These are phyloP conservation scores for Rhynchomys soricoides DNA, from an alignment of 2,113 vertebrate genomes.

Conservation along the genomic window DNA sequence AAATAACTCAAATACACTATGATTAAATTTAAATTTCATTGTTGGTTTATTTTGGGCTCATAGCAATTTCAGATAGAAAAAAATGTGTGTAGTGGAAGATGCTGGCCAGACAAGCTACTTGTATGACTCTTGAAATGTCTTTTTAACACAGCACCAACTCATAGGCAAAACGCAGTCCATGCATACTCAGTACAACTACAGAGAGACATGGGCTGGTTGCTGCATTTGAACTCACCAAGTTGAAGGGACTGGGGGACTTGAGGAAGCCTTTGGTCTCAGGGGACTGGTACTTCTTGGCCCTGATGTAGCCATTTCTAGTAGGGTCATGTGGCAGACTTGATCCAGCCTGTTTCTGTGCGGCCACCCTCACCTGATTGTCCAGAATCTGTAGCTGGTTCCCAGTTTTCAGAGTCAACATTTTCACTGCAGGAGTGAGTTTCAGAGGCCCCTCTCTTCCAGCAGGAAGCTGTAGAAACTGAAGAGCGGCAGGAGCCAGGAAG, in stretches of 20 bases:
- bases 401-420: not conserved
- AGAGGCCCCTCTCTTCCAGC: not conserved
- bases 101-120: conserved; percentile 26
- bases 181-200: not conserved
- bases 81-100: not conserved
- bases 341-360: not conserved
- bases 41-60: conserved; percentile 74
- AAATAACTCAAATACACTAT: conserved; percentile 81
- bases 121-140: not conserved
- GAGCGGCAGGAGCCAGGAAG: not conserved
- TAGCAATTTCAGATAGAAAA: not conserved
- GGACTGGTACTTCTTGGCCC: not conserved
- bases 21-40: conserved; percentile 73
- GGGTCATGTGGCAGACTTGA: not conserved
- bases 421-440: not conserved
- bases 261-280: not conserved
- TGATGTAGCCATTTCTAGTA: not conserved
- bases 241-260: not conserved
- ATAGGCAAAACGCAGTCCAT: not conserved
- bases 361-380: not conserved
- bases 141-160: not conserved
- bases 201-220: not conserved
- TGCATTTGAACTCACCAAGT: not conserved
- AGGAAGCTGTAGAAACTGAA: not conserved
- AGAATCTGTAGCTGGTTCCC: not conserved